Evolutionary conservation across 2,797 vertebrate species (phyloP).

Genomic region (Babyrousa celebensis): DNA sequence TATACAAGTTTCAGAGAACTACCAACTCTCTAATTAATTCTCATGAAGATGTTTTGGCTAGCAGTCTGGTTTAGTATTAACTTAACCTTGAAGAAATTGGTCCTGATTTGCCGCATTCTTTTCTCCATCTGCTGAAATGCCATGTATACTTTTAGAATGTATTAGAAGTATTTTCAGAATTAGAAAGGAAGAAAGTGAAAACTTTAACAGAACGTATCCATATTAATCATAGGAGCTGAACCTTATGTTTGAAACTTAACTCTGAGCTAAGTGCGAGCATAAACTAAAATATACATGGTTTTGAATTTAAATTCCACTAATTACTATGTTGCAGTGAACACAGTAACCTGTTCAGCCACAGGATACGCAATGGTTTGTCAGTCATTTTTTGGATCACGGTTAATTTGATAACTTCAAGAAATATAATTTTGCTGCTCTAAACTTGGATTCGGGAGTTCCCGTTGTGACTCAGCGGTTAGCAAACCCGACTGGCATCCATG

Average conservation of each 20-base stretch:
- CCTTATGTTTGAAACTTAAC: constrained; percentile 71
- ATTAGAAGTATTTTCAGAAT: constrained; percentile 71
- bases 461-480: too few relatives aligned
- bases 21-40: constrained; percentile 83
- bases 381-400: constrained; percentile 54
- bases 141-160: not conserved
- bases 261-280: constrained; percentile 22
- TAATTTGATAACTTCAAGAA: constrained; percentile 67
- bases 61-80: constrained; percentile 72
- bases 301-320: constrained; percentile 67
- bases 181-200: constrained; percentile 51
- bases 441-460: not conserved
- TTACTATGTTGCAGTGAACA: constrained; percentile 54
- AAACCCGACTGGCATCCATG: too few relatives aligned
- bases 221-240: constrained; percentile 28
- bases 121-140: constrained; percentile 67
- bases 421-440: constrained; percentile 55
- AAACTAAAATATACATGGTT: constrained; percentile 68
- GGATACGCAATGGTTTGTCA: constrained; percentile 45
- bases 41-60: constrained; percentile 72
- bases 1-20: constrained; percentile 85
- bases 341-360: constrained; percentile 37
- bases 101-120: constrained; percentile 33
- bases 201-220: constrained; percentile 35
- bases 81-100: constrained; percentile 67